A percentile compares a stretch with the other conserved stretches of the same genome.
phyloP scores from a whole-genome alignment of 2,797 vertebrate species.

The Clarias fuscus region DNA sequence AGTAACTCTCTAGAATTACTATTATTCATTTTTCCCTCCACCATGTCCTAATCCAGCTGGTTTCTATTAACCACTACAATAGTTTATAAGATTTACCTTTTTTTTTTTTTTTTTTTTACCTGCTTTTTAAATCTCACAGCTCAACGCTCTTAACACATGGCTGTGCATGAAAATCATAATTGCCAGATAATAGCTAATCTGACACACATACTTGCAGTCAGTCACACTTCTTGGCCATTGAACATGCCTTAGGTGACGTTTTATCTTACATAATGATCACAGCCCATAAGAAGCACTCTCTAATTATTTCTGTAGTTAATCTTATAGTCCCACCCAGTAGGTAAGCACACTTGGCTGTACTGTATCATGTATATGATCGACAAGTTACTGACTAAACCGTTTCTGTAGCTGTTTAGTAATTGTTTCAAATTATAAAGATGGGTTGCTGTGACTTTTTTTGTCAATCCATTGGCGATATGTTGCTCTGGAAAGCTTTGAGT shows the following conservation, averaged over 20 bases:
- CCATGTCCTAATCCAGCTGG: neutral
- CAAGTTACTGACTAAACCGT: neutral
- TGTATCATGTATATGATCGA: too few relatives aligned
- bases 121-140: neutral
- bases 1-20: neutral
- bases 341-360: neutral
- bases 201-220: neutral
- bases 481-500: too few relatives aligned
- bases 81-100: neutral
- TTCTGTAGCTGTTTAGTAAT: neutral
- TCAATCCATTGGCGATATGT: too few relatives aligned
- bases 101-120: neutral
- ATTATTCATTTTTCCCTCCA: neutral
- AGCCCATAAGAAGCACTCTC: neutral
- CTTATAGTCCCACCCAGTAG: neutral
- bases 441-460: neutral
- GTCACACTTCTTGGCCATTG: neutral
- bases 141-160: neutral
- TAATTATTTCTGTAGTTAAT: conserved; percentile 13
- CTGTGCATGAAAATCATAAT: neutral
- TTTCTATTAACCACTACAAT: neutral
- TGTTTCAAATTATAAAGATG: neutral
- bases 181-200: conserved; percentile 1
- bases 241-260: conserved; percentile 13
- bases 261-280: neutral